Conservation (phyloP, 2,888 invertebrate genomes). For the Clostera curtula region DNA sequence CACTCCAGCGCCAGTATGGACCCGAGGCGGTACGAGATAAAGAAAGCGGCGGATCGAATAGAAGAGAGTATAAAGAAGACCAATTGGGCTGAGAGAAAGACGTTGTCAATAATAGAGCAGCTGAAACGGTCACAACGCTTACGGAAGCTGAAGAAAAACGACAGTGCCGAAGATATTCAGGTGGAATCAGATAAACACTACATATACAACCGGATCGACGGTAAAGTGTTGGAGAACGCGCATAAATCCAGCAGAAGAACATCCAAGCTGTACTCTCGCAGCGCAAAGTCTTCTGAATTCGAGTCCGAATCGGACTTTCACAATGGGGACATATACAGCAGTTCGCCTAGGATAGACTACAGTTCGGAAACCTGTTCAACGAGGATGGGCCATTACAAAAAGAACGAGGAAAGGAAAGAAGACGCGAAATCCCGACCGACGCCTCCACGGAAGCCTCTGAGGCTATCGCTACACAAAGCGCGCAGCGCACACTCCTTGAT, state of each 20-base stretch:
- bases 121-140: slow-evolving; percentile 60
- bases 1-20: slow-evolving; percentile 32
- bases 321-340: slow-evolving; percentile 56
- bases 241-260: slow-evolving; percentile 68
- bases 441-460: slow-evolving; percentile 89
- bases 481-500: slow-evolving; percentile 85
- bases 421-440: slow-evolving; percentile 78
- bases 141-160: slow-evolving; percentile 56
- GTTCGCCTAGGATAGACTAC: slow-evolving; percentile 67
- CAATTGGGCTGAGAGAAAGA: slow-evolving; percentile 67
- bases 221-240: slow-evolving; percentile 69
- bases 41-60: slow-evolving; percentile 57
- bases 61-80: slow-evolving; percentile 68
- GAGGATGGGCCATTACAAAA: slow-evolving; percentile 57
- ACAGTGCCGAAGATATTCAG: slow-evolving; percentile 64
- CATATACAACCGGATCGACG: slow-evolving; percentile 63
- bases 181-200: slow-evolving; percentile 63
- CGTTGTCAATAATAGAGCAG: slow-evolving; percentile 64
- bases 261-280: slow-evolving; percentile 70
- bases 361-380: slow-evolving; percentile 74
- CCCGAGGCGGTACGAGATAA: slow-evolving; percentile 46
- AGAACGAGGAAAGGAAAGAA: slow-evolving; percentile 49
- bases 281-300: slow-evolving; percentile 84
- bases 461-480: slow-evolving; percentile 88
- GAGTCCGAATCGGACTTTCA: slow-evolving; percentile 81